phyloP scores from a whole-genome alignment of 2,113 vertebrate genomes.

The Pithys albifrons region DNA sequence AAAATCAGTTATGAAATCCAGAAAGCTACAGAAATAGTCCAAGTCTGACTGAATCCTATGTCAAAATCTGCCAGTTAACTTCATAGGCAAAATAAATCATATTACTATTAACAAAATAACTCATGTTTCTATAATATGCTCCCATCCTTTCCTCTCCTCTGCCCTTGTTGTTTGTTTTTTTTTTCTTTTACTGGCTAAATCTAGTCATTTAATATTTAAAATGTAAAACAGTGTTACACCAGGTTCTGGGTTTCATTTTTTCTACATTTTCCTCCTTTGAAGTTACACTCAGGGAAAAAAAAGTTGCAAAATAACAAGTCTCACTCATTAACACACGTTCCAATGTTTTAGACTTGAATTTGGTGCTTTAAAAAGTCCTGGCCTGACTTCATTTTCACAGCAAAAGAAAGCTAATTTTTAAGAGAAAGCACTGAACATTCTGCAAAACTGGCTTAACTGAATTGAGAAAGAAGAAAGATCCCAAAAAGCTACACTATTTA shows the following conservation, averaged over 20 bases:
- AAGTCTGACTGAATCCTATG: not conserved
- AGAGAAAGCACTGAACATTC: not conserved
- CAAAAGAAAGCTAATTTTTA: not conserved
- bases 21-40: not conserved
- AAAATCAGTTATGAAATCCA: not conserved
- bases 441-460: not conserved
- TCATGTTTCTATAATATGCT: not conserved
- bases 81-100: not conserved
- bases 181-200: not conserved
- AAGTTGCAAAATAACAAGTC: not conserved
- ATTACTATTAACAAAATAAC: not conserved
- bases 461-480: not conserved
- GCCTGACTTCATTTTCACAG: not conserved
- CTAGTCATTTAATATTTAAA: not conserved
- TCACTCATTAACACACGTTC: not conserved
- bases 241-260: not conserved
- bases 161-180: no score
- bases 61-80: not conserved
- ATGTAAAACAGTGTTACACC: not conserved
- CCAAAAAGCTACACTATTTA: not conserved
- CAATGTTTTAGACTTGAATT: not conserved
- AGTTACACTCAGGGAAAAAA: not conserved
- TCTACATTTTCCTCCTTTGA: not conserved
- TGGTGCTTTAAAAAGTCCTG: not conserved
- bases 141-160: not conserved